A percentile compares a stretch with the other conserved stretches of the same genome.
phyloP scores from a whole-genome alignment of 2,888 invertebrate genomes.

The Trichopria drosophilae region DNA sequence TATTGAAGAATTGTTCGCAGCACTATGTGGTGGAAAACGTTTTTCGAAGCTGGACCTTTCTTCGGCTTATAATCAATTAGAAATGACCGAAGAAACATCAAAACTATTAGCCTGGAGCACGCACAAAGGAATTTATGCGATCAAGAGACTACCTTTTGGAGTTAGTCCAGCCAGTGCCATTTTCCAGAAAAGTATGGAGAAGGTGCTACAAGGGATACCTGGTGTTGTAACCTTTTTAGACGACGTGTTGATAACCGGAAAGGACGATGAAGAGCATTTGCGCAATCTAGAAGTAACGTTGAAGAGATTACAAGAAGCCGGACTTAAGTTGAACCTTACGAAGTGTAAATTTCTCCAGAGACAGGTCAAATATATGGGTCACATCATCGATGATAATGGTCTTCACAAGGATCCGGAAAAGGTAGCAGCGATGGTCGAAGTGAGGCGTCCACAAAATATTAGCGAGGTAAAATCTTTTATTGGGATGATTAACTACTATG shows the following conservation, averaged over 20 bases:
- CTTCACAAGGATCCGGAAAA: constrained; percentile 46
- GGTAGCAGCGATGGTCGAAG: constrained; percentile 42
- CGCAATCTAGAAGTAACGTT: constrained; percentile 38
- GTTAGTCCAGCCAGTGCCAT: no score
- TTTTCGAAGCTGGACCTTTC: constrained; percentile 40
- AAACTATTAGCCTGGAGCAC: constrained; percentile 42
- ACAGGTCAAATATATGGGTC: constrained; percentile 43
- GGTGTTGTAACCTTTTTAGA: constrained; percentile 35
- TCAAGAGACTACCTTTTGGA: constrained; percentile 45
- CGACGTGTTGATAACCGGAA: constrained; percentile 42
- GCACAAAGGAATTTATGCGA: constrained; percentile 31
- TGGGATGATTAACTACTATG: constrained; percentile 52
- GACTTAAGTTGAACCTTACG: constrained; percentile 39
- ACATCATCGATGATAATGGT: constrained; percentile 45
- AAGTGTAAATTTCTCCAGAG: constrained; percentile 45
- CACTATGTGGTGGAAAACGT: constrained; percentile 22
- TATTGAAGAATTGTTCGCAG: constrained; percentile 41
- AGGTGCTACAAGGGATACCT: constrained; percentile 37
- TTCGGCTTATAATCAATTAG: constrained; percentile 47
- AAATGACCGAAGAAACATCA: constrained; percentile 40
- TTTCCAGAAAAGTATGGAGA: constrained; percentile 43
- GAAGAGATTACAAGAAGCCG: constrained; percentile 33
- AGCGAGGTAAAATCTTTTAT: constrained; percentile 42
- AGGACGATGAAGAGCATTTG: constrained; percentile 35
- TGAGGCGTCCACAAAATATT: constrained; percentile 38